A percentile compares a stretch with the other conserved stretches of the same genome.
Conservation (phyloP, 2,113 vertebrate species). For the Cyanoderma ruficeps region DNA sequence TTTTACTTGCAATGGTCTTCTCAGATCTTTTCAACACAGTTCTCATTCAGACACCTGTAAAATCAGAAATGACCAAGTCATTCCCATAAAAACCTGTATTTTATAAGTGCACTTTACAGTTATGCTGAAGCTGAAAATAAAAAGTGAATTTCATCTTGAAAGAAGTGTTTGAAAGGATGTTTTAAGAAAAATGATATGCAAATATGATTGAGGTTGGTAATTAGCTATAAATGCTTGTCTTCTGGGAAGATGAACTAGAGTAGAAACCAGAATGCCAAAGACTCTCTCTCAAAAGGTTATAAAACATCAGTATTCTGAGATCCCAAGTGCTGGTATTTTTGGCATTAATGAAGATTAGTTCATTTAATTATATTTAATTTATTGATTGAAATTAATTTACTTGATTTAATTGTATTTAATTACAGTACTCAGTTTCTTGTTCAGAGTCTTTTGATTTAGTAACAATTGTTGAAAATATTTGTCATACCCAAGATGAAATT, state of each 20-base stretch:
- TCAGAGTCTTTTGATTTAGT: not conserved
- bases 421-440: not conserved
- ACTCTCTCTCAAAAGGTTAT: not conserved
- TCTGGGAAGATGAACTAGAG: conserved; percentile 10
- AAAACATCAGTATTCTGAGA: not conserved
- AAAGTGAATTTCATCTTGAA: not conserved
- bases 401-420: conserved; percentile 40
- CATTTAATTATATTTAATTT: conserved; percentile 36
- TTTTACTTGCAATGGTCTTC: not conserved
- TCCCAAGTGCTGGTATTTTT: conserved; percentile 28
- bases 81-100: not conserved
- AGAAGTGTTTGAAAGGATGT: not conserved
- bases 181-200: conserved; percentile 13
- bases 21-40: not conserved
- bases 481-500: not conserved
- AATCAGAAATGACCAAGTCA: not conserved
- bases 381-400: conserved; percentile 27
- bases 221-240: conserved; percentile 43
- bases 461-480: not conserved
- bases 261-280: not conserved
- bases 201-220: conserved; percentile 22
- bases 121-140: not conserved
- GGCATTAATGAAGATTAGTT: not conserved
- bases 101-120: not conserved
- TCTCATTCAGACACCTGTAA: not conserved